Evolutionary conservation across 2,113 vertebrate genomes (phyloP), one percentile per base, ranked within the genome.

Genomic region (Lutjanus erythropterus): DNA sequence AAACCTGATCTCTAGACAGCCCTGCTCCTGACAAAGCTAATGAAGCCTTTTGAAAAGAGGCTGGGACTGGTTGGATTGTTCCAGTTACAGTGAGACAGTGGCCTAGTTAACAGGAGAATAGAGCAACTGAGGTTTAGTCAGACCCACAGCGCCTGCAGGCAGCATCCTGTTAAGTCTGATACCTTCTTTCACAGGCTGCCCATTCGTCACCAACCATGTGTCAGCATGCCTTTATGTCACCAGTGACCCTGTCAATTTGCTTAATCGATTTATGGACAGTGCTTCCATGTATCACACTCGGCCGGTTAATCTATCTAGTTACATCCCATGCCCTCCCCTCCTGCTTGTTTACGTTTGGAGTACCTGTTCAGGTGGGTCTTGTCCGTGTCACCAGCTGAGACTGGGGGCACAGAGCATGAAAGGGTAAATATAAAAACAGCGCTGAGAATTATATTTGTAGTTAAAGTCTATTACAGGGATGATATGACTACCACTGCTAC

Each of bases 301-400:
- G 19, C 10, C 29, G 18, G 2, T 39, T 42, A 74, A 75, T 68
- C 53, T 19, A 39, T 2, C 35, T 39, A 42, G n/a, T 33, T n/a
- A 9, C 9, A 58, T n/a, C n/a, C 19, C 10, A 21, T 33, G 56
- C 25, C 27, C 15, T 4, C 29, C n/a, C 1, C 2, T 35, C 33
- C 27, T 29, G 35, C 29, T 31, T 61, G 49, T 8, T 53, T 74
- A 19, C 25, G 49, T 29, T 23, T 60, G 9, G 15, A 66, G 61
- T 90, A 90, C 88, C 88, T 91, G 81, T 35, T 79, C 78, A 79
- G 49, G 77, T 80, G 80, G 41, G 31, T 85, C 84, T 71, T 41
- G 58, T 84, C 90, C 58, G 25, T 58, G 80, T 90, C 86, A 49
- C 68, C 64, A 11, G 78, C 49, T 65, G 79, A 78, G 37, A 81